Conservation (phyloP, 2,888 invertebrate species). For the Choristoneura rosaceana region DNA sequence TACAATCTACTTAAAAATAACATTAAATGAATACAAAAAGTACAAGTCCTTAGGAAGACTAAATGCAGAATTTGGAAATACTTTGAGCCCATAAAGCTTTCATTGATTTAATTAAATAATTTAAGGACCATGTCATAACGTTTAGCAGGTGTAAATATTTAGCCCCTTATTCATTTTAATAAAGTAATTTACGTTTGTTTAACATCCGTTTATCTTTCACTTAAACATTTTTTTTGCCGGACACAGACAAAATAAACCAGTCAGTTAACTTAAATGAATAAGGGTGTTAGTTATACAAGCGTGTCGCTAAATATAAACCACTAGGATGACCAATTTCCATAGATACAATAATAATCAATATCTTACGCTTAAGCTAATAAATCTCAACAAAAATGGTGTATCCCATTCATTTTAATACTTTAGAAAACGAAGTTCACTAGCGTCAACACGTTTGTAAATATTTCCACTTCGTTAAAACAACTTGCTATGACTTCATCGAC, state of each 20-base stretch:
- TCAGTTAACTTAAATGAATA: too few relatives aligned
- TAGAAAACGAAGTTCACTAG: background rate
- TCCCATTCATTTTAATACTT: background rate
- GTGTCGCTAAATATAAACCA: conserved; percentile 12
- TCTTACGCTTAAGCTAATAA: conserved; percentile 3
- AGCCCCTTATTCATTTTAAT: too few relatives aligned
- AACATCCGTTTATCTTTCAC: too few relatives aligned
- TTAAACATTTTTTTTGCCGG: too few relatives aligned
- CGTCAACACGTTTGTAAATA: conserved; percentile 7
- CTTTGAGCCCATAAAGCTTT: conserved; percentile 35
- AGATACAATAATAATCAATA: conserved; percentile 14
- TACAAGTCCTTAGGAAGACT: conserved; percentile 78
- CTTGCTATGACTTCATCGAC: background rate
- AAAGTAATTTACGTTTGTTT: too few relatives aligned
- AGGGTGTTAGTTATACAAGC: background rate
- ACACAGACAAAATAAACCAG: too few relatives aligned
- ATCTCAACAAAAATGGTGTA: background rate
- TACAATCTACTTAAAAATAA: conserved; percentile 64
- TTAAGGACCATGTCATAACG: conserved; percentile 29
- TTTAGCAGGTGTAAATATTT: conserved; percentile 33
- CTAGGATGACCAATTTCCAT: conserved; percentile 9
- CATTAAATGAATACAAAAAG: conserved; percentile 64
- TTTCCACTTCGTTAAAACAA: conserved; percentile 8
- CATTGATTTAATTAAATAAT: conserved; percentile 43
- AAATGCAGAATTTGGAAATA: conserved; percentile 50